These are phyloP conservation scores for Mesembrinibis cayennensis DNA, from an alignment of 2,113 vertebrate genomes.

Conservation along the genomic window DNA sequence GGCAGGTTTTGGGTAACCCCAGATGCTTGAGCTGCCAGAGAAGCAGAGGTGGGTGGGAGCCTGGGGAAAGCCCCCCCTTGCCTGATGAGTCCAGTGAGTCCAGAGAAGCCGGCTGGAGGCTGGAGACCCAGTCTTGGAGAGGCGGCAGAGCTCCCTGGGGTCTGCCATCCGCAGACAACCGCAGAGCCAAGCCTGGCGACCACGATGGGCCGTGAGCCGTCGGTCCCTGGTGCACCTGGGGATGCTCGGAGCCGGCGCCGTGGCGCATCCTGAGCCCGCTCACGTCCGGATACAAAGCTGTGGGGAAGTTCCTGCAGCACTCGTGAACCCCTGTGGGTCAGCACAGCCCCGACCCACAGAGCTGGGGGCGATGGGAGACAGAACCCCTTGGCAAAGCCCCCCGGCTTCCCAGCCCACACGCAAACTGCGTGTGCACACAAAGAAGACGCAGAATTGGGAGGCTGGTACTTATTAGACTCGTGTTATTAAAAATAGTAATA, in stretches of 20 bases:
- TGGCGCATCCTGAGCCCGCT: fast-evolving
- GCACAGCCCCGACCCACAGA: background rate
- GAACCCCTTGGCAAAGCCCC: background rate
- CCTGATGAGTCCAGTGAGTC: background rate
- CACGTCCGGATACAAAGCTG: background rate
- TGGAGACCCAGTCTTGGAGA: background rate
- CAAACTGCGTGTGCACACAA: background rate
- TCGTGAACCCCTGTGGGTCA: background rate
- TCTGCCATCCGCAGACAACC: background rate
- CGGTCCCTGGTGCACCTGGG: background rate
- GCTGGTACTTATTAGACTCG: background rate
- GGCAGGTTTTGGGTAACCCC: background rate
- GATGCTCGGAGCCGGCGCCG: background rate
- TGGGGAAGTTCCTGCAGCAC: background rate
- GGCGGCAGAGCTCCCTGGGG: background rate
- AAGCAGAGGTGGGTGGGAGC: background rate
- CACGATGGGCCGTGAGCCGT: background rate
- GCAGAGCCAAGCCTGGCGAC: background rate
- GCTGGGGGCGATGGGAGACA: background rate
- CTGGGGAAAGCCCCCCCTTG: background rate
- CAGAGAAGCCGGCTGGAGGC: background rate
- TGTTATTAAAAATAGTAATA: slow-evolving; percentile 5
- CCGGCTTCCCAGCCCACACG: background rate
- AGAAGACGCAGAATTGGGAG: background rate
- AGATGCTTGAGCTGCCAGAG: background rate